These are phyloP conservation scores for Leiothrix lutea DNA, from an alignment of 2,113 vertebrate genomes.

Conservation along the genomic window DNA sequence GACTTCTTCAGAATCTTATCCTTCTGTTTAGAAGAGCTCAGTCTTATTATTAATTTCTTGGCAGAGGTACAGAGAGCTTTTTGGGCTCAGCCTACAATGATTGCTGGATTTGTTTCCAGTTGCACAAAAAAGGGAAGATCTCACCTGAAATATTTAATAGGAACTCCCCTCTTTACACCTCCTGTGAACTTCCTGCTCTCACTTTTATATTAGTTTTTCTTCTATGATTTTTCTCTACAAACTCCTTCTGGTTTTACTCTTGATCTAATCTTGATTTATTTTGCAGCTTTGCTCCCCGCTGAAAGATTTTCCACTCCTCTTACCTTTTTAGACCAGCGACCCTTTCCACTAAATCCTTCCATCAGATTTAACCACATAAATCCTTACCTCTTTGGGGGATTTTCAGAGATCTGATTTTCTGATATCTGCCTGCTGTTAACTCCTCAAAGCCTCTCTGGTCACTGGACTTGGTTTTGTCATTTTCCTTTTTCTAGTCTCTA, in stretches of 20 bases:
- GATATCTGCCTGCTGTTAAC: neutral
- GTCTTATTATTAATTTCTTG: neutral
- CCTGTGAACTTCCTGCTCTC: neutral
- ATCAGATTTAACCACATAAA: slow-evolving; percentile 15
- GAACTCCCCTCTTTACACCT: neutral
- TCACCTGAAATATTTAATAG: neutral
- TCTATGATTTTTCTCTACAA: neutral
- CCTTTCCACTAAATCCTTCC: slow-evolving; percentile 4
- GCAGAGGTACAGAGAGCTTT: slow-evolving; percentile 7
- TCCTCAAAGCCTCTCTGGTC: neutral
- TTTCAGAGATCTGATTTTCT: neutral
- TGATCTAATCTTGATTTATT: slow-evolving; percentile 36
- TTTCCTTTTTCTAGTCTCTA: neutral
- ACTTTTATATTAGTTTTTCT: neutral
- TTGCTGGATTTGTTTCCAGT: slow-evolving; percentile 19
- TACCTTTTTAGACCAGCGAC: neutral
- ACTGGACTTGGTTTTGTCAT: neutral
- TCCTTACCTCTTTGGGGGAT: neutral
- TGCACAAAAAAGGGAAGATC: neutral
- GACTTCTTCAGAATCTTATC: neutral
- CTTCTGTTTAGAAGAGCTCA: neutral
- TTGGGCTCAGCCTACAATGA: neutral
- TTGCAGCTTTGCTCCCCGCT: neutral
- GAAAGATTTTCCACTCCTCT: slow-evolving; percentile 16
- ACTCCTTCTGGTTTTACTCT: slow-evolving; percentile 7